Evolutionary conservation across 2,888 invertebrate genomes (phyloP), one percentile per base, ranked within the genome.

Genomic region (Tryphoninae sp.): DNA sequence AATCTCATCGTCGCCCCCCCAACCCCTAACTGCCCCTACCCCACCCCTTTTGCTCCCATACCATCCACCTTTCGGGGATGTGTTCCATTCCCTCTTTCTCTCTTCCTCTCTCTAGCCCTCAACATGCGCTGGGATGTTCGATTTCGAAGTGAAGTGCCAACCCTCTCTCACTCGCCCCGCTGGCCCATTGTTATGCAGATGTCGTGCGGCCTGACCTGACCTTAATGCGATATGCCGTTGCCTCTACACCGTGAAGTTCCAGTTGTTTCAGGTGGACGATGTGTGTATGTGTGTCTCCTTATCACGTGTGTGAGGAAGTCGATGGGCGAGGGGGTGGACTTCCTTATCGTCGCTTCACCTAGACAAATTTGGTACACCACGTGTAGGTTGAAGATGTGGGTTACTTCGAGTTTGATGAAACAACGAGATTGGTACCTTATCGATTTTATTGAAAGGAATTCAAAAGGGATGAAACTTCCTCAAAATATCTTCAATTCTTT

Each of bases 101-200:
- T 72, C 72, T 58, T 40, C 55, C 67, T 19, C 67, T 59, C 64
- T 49, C 33, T 11, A 11, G 16, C 55, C 26, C 71, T 33, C 33
- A 33, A 7, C 33, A 33, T 33, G 13, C 51, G 9, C 23, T n/a
- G 68, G 58, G 79, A 73, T 55, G 68, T 74, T 58, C 55, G 55
- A 62, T 80, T 73, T 49, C 55, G 69, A 75, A 75, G 80, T 65
- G 64, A 71, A 68, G 55, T 64, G 33, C 62, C 69, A 16, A 74
- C 55, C n/a, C 55, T 64, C 51, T 68, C 69, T 55, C 51, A 40
- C 33, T 58, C 49, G 55, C 26, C 68, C 40, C 67, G 61, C 67
- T 62, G 45, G 74, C 59, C 73, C 74, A 75, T 80, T 75, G 80
- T 69, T 80, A 80, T 80, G 80, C 80, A 80, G 74, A 75, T 75